Evolutionary conservation across 2,113 vertebrate genomes (phyloP), one percentile per base, ranked within the genome.

Genomic region (Manacus vitellinus): DNA sequence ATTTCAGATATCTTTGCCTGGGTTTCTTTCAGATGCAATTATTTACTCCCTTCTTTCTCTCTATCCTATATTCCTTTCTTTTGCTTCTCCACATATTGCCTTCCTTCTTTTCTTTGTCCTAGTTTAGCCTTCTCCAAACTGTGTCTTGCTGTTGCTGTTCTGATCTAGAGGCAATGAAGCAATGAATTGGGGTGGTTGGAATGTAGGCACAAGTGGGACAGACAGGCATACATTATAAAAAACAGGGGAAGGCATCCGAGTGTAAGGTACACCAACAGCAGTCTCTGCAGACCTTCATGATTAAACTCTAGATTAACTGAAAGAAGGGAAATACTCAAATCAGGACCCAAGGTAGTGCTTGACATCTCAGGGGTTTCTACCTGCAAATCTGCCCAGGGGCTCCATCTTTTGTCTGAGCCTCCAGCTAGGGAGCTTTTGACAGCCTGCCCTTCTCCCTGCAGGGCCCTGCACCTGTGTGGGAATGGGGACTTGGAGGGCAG

Each of bases 91-190:
- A 49, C 28, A 22, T 22, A 5, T 49, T 68, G 35, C 68, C 55
- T 80, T 37, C 54, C 67, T 83, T 73, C 46, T 89, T 82, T 90
- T 43, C 62, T 88, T 74, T 92, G 49, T 86, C 95, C 85, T 87
- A 51, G 28, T 94, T 88, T 87, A 94, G 61, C 9, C 62, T 37
- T 9, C 44, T 89, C 61, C 73, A 59, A 61, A 68, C 37, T 46
- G 35, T 62, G 68, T 63, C 83, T 67, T 80, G 52, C 54, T 82
- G 54, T 15, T 47, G 15, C 47, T 56, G 10, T 74, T 94, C 74
- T 68, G 47, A 41, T 88, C 25, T 74, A 51, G 78, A 77, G 68
- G 72, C 72, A 81, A 67, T 74, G 76, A 86, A 85, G 76, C 86
- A 86, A 51, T 67, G 86, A 81, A 78, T 30, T 89, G 89, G 52